Evolutionary conservation across 1,140 invertebrate genomes (phyloP), one percentile per base, ranked within the genome.

Genomic region (Drosophila elegans): DNA sequence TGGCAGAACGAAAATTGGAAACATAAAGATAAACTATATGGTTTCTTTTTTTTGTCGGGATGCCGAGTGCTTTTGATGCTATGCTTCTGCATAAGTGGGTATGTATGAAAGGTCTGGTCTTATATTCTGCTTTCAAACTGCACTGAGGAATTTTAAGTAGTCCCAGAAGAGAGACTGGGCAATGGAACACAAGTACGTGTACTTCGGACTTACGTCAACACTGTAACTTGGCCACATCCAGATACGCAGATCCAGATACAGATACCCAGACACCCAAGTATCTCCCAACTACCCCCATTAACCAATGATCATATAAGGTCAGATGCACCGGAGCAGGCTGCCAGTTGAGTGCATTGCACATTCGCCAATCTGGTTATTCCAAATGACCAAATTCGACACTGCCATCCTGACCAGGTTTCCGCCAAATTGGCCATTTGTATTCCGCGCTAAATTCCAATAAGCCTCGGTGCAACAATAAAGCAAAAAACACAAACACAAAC

Each of bases 121-220:
- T 42, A 46, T 54, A 34, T 16, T 16, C 6, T 32, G 12, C 44
- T 61, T 16, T 51, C 52, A 46, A 73, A 78, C 78, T 85, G 81
- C 80, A 85, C 53, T 11, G 53, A 44, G 81, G 82, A 85, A 85
- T 85, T 85, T 85, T 81, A 85, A 85, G 81, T 85, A 80, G 73
- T 59, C 54, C 64, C 80, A 83, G 69, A 69, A 84, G 63, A 84
- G 63, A 62, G 64, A 51, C 56, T 45, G 13, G 21, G 52, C 63
- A 66, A 75, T 80, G 69, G 75, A 67, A 59, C 48, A 56, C 74
- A 77, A 82, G 41, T 74, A 77, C 79, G 27, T 21, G 55, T 60
- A 78, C 64, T 82, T 71, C 34, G 83, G 71, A 72, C 79, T 86
- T 88, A 52, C 82, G 82, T 82, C 83, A 88, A 81, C 76, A 57